These are phyloP conservation scores for Drosophila ogumai DNA, from an alignment of 1,140 invertebrate genomes.

Conservation along the genomic window DNA sequence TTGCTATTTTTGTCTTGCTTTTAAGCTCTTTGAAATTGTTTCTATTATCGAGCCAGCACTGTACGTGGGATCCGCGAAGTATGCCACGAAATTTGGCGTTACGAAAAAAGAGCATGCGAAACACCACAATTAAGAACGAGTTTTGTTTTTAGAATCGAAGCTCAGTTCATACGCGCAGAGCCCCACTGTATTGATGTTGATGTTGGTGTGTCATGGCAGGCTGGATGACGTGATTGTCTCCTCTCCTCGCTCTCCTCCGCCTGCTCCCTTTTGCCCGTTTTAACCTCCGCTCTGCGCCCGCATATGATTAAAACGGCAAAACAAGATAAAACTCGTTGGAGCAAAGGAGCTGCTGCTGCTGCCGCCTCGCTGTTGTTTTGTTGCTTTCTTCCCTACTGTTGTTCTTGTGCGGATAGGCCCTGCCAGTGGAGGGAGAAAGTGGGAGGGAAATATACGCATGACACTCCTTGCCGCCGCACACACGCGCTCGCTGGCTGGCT, in stretches of 20 bases:
- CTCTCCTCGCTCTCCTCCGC: slow-evolving; percentile 19
- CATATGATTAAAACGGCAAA: slow-evolving; percentile 83
- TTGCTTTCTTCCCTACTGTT: slow-evolving; percentile 37
- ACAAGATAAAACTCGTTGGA: slow-evolving; percentile 80
- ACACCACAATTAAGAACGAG: slow-evolving; percentile 15
- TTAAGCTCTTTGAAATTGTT: not conserved
- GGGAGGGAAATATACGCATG: slow-evolving; percentile 76
- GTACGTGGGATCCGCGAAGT: slow-evolving; percentile 9
- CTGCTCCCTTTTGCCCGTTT: slow-evolving; percentile 24
- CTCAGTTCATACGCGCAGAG: slow-evolving; percentile 6
- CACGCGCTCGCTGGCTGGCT: slow-evolving; percentile 37
- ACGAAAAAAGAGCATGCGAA: slow-evolving; percentile 1
- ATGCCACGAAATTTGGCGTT: slow-evolving; percentile 14
- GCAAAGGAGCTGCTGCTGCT: slow-evolving; percentile 65
- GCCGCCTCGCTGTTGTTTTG: slow-evolving; percentile 22
- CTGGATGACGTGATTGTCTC: slow-evolving; percentile 80
- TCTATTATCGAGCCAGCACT: slow-evolving; percentile 5
- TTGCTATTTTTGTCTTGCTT: not conserved
- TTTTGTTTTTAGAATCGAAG: not conserved
- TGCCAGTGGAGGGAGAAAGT: slow-evolving; percentile 24
- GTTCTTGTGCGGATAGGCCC: slow-evolving; percentile 54
- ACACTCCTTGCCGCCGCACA: slow-evolving; percentile 78
- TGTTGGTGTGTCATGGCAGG: slow-evolving; percentile 65
- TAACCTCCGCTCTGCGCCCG: slow-evolving; percentile 58
- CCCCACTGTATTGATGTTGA: slow-evolving; percentile 61